Percentiles rank a stretch among this genome's conserved stretches.
Conservation (phyloP, 2,797 vertebrate genomes). For the Muscicapa comitata region DNA sequence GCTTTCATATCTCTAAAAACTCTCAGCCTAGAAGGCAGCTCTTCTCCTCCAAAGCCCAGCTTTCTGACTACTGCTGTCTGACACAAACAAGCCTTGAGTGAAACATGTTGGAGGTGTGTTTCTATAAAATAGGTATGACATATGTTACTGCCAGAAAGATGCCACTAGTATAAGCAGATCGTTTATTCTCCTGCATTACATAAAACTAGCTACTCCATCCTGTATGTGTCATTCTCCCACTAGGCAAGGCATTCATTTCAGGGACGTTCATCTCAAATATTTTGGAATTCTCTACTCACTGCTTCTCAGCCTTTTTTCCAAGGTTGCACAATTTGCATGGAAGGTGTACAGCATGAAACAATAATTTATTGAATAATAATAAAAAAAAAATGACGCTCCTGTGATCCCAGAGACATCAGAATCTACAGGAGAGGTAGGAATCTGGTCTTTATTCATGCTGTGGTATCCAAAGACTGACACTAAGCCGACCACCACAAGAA, state of each 20-base stretch:
- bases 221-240: background rate
- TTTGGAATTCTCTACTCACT: background rate
- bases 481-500: background rate
- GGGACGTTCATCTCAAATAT: background rate
- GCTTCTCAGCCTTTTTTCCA: background rate
- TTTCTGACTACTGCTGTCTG: background rate
- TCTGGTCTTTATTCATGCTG: background rate
- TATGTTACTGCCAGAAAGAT: background rate
- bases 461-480: background rate
- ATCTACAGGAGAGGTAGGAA: background rate
- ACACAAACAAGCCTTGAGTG: background rate
- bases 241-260: background rate
- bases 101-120: background rate
- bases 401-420: background rate
- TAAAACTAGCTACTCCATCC: background rate
- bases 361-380: background rate
- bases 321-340: background rate
- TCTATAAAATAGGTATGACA: background rate
- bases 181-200: background rate
- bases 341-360: background rate
- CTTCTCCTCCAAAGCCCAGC: background rate
- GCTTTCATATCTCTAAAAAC: background rate
- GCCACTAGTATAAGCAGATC: background rate
- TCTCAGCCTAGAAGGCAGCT: background rate
- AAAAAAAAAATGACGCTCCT: rapidly evolving